Conservation (phyloP, 2,888 invertebrate genomes). For the Gryllus longicercus region DNA sequence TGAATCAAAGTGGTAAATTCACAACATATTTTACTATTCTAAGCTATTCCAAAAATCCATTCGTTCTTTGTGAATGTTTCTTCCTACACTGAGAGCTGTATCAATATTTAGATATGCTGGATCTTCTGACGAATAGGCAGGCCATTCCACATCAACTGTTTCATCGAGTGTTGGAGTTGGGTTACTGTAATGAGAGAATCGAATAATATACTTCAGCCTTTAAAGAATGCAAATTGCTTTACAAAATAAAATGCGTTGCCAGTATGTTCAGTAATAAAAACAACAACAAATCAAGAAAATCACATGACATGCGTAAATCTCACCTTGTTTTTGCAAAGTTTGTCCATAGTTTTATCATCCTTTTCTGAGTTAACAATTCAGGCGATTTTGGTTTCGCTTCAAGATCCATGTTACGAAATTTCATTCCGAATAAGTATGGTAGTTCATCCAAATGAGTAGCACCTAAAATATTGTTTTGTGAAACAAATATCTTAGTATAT, state of each 20-base stretch:
- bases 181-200: slow-evolving; percentile 12
- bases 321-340: slow-evolving; percentile 61
- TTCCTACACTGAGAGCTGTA: not conserved
- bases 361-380: slow-evolving; percentile 59
- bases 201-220: not conserved
- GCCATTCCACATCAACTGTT: slow-evolving; percentile 21
- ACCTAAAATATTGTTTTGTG: slow-evolving; percentile 42
- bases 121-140: slow-evolving; percentile 12
- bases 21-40: not conserved
- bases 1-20: too few species aligned
- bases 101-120: slow-evolving; percentile 24
- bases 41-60: slow-evolving; percentile 24
- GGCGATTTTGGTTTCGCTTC: slow-evolving; percentile 54
- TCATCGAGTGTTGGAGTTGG: slow-evolving; percentile 4
- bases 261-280: not conserved
- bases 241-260: not conserved
- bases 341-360: slow-evolving; percentile 60
- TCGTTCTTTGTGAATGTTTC: not conserved
- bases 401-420: not conserved
- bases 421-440: slow-evolving; percentile 58
- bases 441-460: slow-evolving; percentile 63
- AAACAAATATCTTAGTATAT: too few species aligned
- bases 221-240: not conserved
- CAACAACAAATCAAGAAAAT: not conserved
- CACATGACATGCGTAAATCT: slow-evolving; percentile 36